Evolutionary conservation across 2,888 invertebrate species (phyloP).

Genomic region (Iphiclides podalirius): DNA sequence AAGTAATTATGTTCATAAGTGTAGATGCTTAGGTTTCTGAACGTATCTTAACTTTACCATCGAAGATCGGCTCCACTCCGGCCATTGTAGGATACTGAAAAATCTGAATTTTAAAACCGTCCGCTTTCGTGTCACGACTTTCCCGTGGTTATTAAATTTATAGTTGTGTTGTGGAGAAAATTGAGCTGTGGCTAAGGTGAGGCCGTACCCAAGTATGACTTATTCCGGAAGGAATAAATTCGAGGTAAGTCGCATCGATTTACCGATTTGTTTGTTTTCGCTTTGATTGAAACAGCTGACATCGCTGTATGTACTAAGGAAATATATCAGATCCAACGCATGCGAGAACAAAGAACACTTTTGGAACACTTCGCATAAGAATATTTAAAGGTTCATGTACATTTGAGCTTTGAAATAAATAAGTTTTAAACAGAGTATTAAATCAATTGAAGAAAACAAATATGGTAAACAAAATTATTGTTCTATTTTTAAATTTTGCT

Average conservation of each 20-base stretch:
- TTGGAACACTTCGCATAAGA: background rate
- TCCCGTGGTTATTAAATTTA: conserved; percentile 24
- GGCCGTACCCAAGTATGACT: conserved; percentile 78
- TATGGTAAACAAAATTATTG: conserved; percentile 9
- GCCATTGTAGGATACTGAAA: conserved; percentile 32
- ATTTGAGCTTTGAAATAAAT: background rate
- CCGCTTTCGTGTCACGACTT: conserved; percentile 54
- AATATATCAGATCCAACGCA: background rate
- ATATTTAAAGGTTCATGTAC: background rate
- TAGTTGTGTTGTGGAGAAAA: conserved; percentile 33
- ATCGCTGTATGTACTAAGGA: conserved; percentile 37
- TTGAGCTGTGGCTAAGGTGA: conserved; percentile 75
- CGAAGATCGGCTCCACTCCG: conserved; percentile 14
- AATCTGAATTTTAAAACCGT: conserved; percentile 46
- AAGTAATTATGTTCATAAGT: too few relatives aligned
- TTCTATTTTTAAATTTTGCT: conserved; percentile 29
- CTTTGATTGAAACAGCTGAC: conserved; percentile 82
- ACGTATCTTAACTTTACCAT: conserved; percentile 10
- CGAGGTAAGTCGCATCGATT: conserved; percentile 72
- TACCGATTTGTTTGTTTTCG: conserved; percentile 47
- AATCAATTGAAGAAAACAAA: background rate
- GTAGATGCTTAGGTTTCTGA: conserved; percentile 17
- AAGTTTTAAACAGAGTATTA: background rate
- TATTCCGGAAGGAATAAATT: conserved; percentile 83
- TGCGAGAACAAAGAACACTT: conserved; percentile 18